phyloP scores from a whole-genome alignment of 2,888 invertebrate genomes.

The Diplazon laetatorius region DNA sequence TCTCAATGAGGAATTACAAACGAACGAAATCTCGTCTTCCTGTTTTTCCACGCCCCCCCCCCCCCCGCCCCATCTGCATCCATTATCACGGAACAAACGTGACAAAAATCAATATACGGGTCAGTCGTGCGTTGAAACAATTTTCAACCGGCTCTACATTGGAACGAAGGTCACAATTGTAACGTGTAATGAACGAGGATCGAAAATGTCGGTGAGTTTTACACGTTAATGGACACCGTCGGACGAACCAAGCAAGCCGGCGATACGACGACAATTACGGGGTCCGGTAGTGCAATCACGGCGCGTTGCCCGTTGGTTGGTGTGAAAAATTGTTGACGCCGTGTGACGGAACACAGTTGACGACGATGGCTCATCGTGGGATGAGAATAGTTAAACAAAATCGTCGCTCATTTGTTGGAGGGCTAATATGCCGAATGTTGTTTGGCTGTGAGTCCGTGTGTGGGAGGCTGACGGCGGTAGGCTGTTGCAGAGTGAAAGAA shows the following conservation, averaged over 20 bases:
- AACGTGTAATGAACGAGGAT: no score
- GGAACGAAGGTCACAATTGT: no score
- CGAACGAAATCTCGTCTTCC: no score
- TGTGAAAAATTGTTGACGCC: constrained; percentile 58
- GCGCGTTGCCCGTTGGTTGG: background rate
- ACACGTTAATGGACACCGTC: background rate
- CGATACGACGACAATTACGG: background rate
- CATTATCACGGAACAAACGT: no score
- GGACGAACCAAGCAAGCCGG: background rate
- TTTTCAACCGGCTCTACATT: background rate
- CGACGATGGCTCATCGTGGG: constrained; percentile 46
- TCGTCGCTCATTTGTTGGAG: constrained; percentile 40
- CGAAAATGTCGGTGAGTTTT: background rate
- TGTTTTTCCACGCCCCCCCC: no score
- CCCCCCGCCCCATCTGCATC: no score
- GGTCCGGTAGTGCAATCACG: background rate
- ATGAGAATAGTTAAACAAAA: constrained; percentile 28
- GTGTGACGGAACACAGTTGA: constrained; percentile 35
- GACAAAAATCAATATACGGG: no score
- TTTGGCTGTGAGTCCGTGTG: constrained; percentile 21
- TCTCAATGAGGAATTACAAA: no score
- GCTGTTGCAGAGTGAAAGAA: constrained; percentile 35
- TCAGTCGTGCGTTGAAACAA: background rate
- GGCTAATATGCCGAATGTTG: constrained; percentile 46
- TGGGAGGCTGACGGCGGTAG: constrained; percentile 3